Percentiles rank a stretch among this genome's conserved stretches.
These are phyloP conservation scores for Barypeithes pellucidus DNA, from an alignment of 2,888 invertebrate species.

Conservation along the genomic window DNA sequence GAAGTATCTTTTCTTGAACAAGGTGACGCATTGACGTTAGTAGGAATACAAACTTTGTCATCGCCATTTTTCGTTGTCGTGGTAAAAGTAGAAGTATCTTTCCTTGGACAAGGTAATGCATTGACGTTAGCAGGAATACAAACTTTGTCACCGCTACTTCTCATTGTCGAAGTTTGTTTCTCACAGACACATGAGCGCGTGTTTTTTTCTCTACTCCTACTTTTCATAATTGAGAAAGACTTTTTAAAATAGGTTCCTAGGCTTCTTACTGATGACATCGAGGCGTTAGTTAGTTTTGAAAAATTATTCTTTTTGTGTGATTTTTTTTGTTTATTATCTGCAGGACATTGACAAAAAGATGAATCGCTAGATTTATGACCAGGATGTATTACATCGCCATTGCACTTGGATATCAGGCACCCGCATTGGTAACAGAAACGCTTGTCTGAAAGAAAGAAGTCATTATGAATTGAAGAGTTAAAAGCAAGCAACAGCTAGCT, in stretches of 20 bases:
- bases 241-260: slow-evolving; percentile 14
- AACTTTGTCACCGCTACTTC: not conserved
- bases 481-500: no score
- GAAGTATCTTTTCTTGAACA: slow-evolving; percentile 26
- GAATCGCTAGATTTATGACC: not conserved
- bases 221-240: not conserved
- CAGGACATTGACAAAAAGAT: slow-evolving; percentile 21
- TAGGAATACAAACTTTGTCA: slow-evolving; percentile 25
- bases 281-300: slow-evolving; percentile 13
- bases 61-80: not conserved
- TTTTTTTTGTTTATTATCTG: slow-evolving; percentile 7
- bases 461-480: no score
- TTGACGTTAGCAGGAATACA: slow-evolving; percentile 27
- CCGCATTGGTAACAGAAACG: slow-evolving; percentile 35
- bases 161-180: not conserved
- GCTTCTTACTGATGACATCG: slow-evolving; percentile 8
- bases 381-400: not conserved
- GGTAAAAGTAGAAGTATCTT: slow-evolving; percentile 26
- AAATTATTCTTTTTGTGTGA: not conserved
- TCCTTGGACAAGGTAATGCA: slow-evolving; percentile 19
- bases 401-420: slow-evolving; percentile 34
- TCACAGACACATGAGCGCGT: not conserved
- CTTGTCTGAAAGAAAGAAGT: slow-evolving; percentile 4
- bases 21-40: slow-evolving; percentile 1
- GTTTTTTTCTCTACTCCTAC: not conserved